A percentile compares a stretch with the other conserved stretches of the same genome.
phyloP scores from a whole-genome alignment of 2,888 invertebrate species.

The Apamea monoglypha region DNA sequence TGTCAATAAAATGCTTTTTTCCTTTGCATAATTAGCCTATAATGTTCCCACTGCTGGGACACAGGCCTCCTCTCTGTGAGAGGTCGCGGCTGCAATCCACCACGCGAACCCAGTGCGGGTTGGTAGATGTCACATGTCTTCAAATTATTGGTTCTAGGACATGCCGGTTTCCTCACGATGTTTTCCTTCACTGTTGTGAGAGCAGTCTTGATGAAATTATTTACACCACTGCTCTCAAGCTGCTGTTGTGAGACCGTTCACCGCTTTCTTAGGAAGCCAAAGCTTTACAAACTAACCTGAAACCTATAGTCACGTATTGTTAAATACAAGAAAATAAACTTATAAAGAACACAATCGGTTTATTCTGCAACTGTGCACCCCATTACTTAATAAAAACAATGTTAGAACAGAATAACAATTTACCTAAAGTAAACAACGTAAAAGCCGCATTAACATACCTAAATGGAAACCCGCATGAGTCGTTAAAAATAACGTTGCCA shows the following conservation, averaged over 20 bases:
- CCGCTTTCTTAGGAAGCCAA: neutral
- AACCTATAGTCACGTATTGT: neutral
- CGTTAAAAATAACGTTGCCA: slow-evolving; percentile 50
- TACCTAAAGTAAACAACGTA: slow-evolving; percentile 36
- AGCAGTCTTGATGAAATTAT: no score
- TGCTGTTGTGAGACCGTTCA: neutral
- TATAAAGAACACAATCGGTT: slow-evolving; percentile 3
- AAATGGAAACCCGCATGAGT: slow-evolving; percentile 47
- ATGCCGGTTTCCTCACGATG: no score
- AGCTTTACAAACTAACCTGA: neutral
- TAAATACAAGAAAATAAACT: neutral
- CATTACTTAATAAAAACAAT: slow-evolving; percentile 19
- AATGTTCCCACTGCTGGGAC: no score
- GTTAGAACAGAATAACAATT: slow-evolving; percentile 24
- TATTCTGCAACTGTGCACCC: neutral
- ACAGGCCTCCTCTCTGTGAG: no score
- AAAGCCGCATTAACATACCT: slow-evolving; percentile 48
- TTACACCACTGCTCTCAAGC: neutral
- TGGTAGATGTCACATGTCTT: no score
- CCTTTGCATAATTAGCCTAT: neutral
- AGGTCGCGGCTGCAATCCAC: no score
- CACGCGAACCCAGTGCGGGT: no score
- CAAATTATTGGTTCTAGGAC: no score
- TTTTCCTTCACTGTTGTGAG: no score
- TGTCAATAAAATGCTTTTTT: neutral